Conservation (phyloP, 2,888 invertebrate species). For the Rotaria socialis region DNA sequence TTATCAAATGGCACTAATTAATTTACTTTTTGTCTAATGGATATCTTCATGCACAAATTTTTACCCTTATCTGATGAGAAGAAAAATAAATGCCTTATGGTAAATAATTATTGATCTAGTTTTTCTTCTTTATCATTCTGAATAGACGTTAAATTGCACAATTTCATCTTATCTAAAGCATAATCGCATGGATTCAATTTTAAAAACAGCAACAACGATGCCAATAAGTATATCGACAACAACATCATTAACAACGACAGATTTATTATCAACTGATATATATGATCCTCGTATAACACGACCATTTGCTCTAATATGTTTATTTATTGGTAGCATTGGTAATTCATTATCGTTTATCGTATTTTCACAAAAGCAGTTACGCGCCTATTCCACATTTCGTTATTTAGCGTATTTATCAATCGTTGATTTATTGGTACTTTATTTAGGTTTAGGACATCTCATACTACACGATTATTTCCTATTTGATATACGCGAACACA, state of each 20-base stretch:
- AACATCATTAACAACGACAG: too few relatives aligned
- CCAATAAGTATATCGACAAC: not conserved
- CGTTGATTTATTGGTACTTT: constrained; percentile 40
- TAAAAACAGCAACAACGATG: not conserved
- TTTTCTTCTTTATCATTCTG: too few relatives aligned
- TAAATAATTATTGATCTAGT: too few relatives aligned
- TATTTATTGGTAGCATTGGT: constrained; percentile 32
- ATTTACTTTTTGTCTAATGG: not conserved
- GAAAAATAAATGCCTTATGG: too few relatives aligned
- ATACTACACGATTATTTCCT: constrained; percentile 42
- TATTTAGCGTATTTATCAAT: constrained; percentile 45
- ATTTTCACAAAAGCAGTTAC: constrained; percentile 40
- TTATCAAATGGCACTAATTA: not conserved
- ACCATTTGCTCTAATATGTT: constrained; percentile 12
- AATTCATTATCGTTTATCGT: constrained; percentile 43
- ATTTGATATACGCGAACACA: constrained; percentile 33
- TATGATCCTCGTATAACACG: constrained; percentile 16
- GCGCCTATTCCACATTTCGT: constrained; percentile 44
- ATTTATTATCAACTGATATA: not conserved
- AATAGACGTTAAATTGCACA: too few relatives aligned
- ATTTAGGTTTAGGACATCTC: constrained; percentile 42
- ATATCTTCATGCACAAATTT: not conserved
- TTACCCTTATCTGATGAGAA: too few relatives aligned
- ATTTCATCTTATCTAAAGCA: not conserved
- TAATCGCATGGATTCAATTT: not conserved